phyloP scores from a whole-genome alignment of 2,113 vertebrate genomes.

The Tragulus kanchil region DNA sequence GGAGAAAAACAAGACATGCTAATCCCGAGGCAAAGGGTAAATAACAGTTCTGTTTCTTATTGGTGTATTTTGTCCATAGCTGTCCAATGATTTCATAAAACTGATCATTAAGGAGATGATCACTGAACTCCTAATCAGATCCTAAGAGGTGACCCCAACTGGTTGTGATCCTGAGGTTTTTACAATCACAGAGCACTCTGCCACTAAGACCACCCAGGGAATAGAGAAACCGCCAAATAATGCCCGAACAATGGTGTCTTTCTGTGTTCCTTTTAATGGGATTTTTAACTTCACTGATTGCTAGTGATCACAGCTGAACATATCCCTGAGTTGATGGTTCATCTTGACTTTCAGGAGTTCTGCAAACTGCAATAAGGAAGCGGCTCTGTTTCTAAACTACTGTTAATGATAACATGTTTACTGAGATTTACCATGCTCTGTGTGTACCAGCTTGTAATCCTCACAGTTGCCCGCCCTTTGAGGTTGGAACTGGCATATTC shows the following conservation, averaged over 20 bases:
- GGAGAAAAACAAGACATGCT: slow-evolving; percentile 6
- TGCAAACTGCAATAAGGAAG: not conserved
- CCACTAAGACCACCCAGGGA: not conserved
- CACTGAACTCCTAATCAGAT: not conserved
- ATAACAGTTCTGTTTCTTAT: not conserved
- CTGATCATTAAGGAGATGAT: not conserved
- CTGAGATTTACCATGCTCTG: not conserved
- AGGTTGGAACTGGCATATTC: not conserved
- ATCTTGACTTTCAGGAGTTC: not conserved
- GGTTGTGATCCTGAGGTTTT: not conserved
- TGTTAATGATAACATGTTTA: not conserved
- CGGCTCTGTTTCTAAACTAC: not conserved
- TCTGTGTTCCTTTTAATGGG: not conserved
- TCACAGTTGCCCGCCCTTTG: not conserved
- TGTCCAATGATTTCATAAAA: slow-evolving; percentile 5
- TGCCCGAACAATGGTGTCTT: not conserved
- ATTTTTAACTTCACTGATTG: slow-evolving; percentile 12
- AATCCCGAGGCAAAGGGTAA: not conserved
- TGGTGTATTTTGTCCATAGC: not conserved
- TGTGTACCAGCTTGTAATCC: not conserved
- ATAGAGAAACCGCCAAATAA: not conserved
- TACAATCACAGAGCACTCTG: not conserved
- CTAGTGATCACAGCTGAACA: not conserved
- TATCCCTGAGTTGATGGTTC: not conserved
- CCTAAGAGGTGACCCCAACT: not conserved